Percentiles rank a stretch among this genome's conserved stretches.
Evolutionary conservation across 92 coral and sea anemone genomes (phyloP).

Genomic region (Porites evermanni): DNA sequence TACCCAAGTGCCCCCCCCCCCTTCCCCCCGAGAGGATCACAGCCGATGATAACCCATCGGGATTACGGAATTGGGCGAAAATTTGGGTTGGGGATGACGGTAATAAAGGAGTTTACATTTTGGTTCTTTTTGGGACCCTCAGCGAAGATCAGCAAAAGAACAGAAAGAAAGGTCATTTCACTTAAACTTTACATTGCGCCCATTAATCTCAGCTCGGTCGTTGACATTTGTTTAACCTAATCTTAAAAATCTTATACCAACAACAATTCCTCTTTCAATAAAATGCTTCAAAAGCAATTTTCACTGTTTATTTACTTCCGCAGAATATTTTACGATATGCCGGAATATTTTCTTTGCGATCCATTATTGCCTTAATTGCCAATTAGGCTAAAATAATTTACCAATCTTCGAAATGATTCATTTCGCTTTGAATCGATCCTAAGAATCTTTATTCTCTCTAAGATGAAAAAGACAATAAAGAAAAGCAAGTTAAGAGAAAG

Average conservation of each 20-base stretch:
- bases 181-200: not conserved
- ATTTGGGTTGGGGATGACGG: too few relatives aligned
- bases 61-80: too few relatives aligned
- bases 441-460: not conserved
- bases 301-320: constrained; percentile 32
- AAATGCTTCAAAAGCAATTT: constrained; percentile 25
- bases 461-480: not conserved
- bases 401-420: not conserved
- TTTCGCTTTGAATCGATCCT: not conserved
- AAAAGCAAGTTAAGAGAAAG: constrained; percentile 9
- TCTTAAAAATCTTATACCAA: not conserved
- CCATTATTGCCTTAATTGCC: constrained; percentile 38
- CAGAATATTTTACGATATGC: constrained; percentile 1
- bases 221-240: constrained; percentile 18
- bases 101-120: too few relatives aligned
- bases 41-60: too few relatives aligned
- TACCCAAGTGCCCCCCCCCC: too few relatives aligned
- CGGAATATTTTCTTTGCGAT: constrained; percentile 9
- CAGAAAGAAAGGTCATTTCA: too few relatives aligned
- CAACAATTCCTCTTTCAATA: constrained; percentile 15
- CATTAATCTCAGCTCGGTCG: not conserved
- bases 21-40: too few relatives aligned
- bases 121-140: too few relatives aligned
- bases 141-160: too few relatives aligned
- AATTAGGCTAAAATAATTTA: not conserved